phyloP scores from a whole-genome alignment of 37 sponge, comb jelly and placozoan genomes.

The Amphimedon queenslandica region DNA sequence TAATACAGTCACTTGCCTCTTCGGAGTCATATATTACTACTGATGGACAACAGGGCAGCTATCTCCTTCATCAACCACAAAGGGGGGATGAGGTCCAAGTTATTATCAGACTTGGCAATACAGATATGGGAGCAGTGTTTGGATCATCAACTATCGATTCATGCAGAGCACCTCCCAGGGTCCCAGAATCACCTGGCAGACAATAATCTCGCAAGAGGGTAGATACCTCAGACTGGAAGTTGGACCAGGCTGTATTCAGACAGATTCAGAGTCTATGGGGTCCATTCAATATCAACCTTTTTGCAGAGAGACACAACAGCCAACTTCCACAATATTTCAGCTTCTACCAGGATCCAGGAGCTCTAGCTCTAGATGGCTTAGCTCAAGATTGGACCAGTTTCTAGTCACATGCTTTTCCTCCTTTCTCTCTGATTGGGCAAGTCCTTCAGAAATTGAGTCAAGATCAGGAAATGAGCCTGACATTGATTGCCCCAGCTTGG shows the following conservation, averaged over 20 bases:
- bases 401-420: constrained; percentile 30
- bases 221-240: constrained; percentile 44
- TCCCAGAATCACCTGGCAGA: constrained; percentile 25
- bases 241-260: constrained; percentile 16
- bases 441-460: constrained; percentile 23
- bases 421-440: constrained; percentile 28
- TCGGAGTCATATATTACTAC: no score
- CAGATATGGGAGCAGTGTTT: constrained; percentile 45
- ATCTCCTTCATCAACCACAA: not conserved
- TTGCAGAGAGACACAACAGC: constrained; percentile 14
- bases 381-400: constrained; percentile 18
- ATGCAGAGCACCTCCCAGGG: constrained; percentile 38
- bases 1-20: no score
- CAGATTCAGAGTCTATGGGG: not conserved
- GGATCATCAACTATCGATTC: constrained; percentile 16
- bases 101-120: constrained; percentile 7
- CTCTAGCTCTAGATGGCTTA: constrained; percentile 42
- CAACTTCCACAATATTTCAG: constrained; percentile 25
- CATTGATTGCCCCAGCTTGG: constrained; percentile 51
- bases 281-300: constrained; percentile 35
- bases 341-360: constrained; percentile 39
- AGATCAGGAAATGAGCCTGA: constrained; percentile 2
- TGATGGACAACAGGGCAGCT: constrained; percentile 20
- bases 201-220: constrained; percentile 18
- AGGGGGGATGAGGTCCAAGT: constrained; percentile 33